Evolutionary conservation across 2,888 invertebrate species (phyloP), one percentile per base, ranked within the genome.

Genomic region (Hyppa rectilinea): DNA sequence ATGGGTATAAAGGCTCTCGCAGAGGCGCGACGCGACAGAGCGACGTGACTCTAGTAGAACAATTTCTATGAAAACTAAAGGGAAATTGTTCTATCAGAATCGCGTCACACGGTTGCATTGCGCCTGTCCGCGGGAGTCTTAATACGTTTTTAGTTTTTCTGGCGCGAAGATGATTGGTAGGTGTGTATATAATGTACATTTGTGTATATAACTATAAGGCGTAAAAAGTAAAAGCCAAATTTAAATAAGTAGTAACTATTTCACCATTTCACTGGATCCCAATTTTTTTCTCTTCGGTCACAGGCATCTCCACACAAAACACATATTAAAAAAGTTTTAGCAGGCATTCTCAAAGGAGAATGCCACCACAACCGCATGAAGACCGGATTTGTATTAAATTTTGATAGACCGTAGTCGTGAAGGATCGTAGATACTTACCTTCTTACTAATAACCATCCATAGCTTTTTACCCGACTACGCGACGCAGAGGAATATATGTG

Each of bases 301-400:
- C 38, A 10, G 14, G 38, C 53, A 53, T 56, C n/a, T 38, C 36
- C 2, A 47, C 36, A n/a, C 12, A 71, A 20, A 58, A 38, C 62
- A 47, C 36, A 60, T 66, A 78, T 79, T 67, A 61, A 61, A 78
- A 79, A 81, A 78, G 63, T 72, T 79, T 78, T 23, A 26, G 20
- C 14, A 4, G 26, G 47, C 14, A 49, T 43, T 23, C 45, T 59
- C 56, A 38, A 31, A 53, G 60, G 62, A 52, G 52, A 78, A 69
- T 81, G n/a, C 43, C 36, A 47, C 50, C 56, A 59, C 36, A 60
- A 65, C n/a, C 53, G 40, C 17, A 45, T 26, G 9, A 23, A 62
- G 38, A 63, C 64, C 78, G 50, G 58, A 55, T 53, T 61, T 70
- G 52, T 77, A 36, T 49, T 59, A 49, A 59, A 59, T n/a, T 47